These are phyloP conservation scores for Drosophila serrata DNA, from an alignment of 1,140 invertebrate species.

Conservation along the genomic window DNA sequence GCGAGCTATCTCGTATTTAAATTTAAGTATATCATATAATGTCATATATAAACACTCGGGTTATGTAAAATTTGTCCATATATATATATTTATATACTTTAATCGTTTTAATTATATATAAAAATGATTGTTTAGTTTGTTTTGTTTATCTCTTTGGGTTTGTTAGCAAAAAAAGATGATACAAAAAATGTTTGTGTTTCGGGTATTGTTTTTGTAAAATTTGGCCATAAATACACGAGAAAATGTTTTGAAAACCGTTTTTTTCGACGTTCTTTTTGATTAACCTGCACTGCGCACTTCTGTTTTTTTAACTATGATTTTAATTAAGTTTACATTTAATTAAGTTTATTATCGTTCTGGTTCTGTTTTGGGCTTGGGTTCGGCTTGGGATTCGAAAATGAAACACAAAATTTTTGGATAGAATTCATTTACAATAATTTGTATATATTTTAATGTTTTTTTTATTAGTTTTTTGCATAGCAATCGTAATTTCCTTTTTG, in stretches of 20 bases:
- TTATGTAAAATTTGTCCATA: conserved; percentile 77
- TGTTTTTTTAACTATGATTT: conserved; percentile 29
- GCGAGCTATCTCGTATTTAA: conserved; percentile 27
- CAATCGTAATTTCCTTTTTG: conserved; percentile 65
- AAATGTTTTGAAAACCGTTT: conserved; percentile 79
- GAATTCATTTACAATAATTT: conserved; percentile 72
- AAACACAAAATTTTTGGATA: conserved; percentile 59
- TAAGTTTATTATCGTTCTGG: conserved; percentile 47
- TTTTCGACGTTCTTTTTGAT: conserved; percentile 74
- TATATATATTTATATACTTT: conserved; percentile 32
- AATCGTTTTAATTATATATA: conserved; percentile 62
- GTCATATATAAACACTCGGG: conserved; percentile 54
- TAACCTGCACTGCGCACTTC: conserved; percentile 50
- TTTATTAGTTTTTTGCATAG: conserved; percentile 65
- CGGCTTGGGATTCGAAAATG: conserved; percentile 47
- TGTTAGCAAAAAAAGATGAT: conserved; percentile 80
- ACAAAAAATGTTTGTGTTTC: conserved; percentile 62
- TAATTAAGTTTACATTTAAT: conserved; percentile 13
- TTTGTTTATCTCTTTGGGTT: conserved; percentile 65
- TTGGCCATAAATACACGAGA: conserved; percentile 76
- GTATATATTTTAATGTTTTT: conserved; percentile 59
- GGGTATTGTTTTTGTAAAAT: conserved; percentile 62
- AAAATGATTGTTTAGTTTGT: conserved; percentile 72
- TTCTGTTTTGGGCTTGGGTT: conserved; percentile 29
- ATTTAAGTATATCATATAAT: conserved; percentile 43